Base-by-base conservation (phyloP, 2,888 invertebrate genomes). In the Balanococcus diminutus region DNA sequence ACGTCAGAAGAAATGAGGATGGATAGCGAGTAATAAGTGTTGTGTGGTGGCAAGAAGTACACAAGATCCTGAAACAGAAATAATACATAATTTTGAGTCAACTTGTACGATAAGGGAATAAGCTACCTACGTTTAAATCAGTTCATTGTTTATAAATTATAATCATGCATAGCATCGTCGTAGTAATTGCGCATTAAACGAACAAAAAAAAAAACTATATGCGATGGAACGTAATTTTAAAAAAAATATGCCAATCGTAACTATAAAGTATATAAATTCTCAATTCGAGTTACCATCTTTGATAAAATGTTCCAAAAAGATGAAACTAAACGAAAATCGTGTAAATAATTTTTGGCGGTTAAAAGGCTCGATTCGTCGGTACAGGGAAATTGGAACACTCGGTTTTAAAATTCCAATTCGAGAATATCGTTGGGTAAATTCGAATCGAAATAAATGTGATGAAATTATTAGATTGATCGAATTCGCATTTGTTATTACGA, bases 41-140 rank as follows among this genome's bases (percentile, higher is more conserved):
- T 11, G 75, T 79, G 32, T 79, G 36, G 32, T 32, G 22, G 75
- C 75, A 79, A 79, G 36, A 79, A 79, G 75, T 36, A 79, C 25
- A 32, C 2, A 79, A 79, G 36, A 36, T 79, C 75, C 75, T 79
- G 75, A 36, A 79, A 79, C 32, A 79, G 11, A 79, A 32, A 79
- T n/a, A n/a, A n/a, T 36, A 36, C 9, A 79, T 51, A 5, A n/a
- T 5, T 56, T 22, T 9, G 9, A 56, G 22, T 22, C 6, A 56
- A 22, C 8, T 56, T 5, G 2, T 56, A 56, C 6, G 8, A 56
- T 56, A 56, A 9, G 0, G 0, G 9, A 56, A 8, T n/a, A 56
- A 22, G 28, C 31, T 2, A 61, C 31, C 31, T 2, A 61, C 31
- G 31, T 56, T 22, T 56, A 67, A 28, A 31, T 16, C 1, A 8